Percentiles rank a stretch among this genome's conserved stretches.
Conservation (phyloP, 2,797 vertebrate species). For the Perodicticus potto region DNA sequence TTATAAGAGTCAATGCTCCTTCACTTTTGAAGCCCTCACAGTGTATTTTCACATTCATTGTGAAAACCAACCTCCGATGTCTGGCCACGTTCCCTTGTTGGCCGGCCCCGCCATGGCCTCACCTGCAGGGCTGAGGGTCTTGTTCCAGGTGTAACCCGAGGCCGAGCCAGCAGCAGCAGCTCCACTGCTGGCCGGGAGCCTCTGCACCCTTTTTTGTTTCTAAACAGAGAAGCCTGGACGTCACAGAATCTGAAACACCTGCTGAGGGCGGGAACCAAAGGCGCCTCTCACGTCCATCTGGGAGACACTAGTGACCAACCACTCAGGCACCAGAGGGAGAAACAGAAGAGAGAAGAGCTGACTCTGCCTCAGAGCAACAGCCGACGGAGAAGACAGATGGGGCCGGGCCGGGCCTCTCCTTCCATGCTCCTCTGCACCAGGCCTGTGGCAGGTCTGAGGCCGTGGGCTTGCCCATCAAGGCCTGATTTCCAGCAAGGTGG, state of each 20-base stretch:
- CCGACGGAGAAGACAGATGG: fast-evolving
- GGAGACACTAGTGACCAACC: not conserved
- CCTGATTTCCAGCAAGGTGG: fast-evolving
- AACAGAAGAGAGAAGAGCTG: not conserved
- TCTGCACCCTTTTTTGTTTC: not conserved
- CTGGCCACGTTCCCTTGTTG: fast-evolving
- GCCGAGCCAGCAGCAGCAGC: not conserved
- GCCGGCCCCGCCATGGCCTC: not conserved
- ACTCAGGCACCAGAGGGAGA: not conserved
- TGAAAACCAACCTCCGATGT: constrained; percentile 70
- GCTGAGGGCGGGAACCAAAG: not conserved
- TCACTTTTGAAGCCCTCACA: constrained; percentile 81
- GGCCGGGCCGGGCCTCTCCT: not conserved
- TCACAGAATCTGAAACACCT: not conserved
- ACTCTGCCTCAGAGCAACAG: not conserved
- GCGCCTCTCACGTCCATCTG: not conserved
- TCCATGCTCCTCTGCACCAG: fast-evolving
- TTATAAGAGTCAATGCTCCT: constrained; percentile 84
- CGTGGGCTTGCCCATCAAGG: fast-evolving
- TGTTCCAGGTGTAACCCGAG: not conserved
- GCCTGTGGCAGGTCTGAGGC: fast-evolving
- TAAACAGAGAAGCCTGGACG: not conserved
- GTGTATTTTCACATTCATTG: constrained; percentile 62
- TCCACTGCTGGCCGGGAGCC: not conserved
- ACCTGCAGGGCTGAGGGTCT: not conserved